Conservation (phyloP, 2,113 vertebrate genomes). For the Cathartes aura region DNA sequence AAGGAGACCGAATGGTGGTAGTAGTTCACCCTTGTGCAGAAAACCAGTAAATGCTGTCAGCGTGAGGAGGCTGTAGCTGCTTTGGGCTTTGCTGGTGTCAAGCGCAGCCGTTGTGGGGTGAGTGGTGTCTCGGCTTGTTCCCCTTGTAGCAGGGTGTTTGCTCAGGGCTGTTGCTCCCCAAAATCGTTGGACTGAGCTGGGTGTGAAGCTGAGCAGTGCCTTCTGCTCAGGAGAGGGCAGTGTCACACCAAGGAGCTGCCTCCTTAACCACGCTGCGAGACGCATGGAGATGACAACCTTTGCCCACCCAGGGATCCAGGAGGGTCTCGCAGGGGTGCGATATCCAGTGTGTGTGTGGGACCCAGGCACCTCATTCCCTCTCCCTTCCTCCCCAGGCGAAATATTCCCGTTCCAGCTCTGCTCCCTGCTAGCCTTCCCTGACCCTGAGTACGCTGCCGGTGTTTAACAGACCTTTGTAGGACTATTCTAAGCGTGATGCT, state of each 20-base stretch:
- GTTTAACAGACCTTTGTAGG: neutral
- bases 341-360: accelerated
- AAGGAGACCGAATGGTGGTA: accelerated
- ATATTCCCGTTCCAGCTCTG: neutral
- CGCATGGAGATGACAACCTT: accelerated
- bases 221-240: constrained; percentile 57
- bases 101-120: neutral
- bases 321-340: accelerated
- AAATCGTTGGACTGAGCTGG: accelerated
- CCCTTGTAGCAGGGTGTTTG: accelerated
- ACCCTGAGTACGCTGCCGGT: accelerated
- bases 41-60: accelerated
- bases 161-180: neutral
- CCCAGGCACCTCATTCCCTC: accelerated
- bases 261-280: accelerated
- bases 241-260: neutral
- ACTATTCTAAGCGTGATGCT: accelerated
- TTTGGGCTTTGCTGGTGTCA: neutral
- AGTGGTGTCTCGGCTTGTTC: neutral
- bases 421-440: neutral
- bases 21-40: accelerated
- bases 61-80: neutral
- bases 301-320: neutral
- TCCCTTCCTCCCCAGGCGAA: neutral
- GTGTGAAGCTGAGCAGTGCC: neutral